Conservation (phyloP, 2,888 invertebrate genomes). For the Cloeon dipterum region DNA sequence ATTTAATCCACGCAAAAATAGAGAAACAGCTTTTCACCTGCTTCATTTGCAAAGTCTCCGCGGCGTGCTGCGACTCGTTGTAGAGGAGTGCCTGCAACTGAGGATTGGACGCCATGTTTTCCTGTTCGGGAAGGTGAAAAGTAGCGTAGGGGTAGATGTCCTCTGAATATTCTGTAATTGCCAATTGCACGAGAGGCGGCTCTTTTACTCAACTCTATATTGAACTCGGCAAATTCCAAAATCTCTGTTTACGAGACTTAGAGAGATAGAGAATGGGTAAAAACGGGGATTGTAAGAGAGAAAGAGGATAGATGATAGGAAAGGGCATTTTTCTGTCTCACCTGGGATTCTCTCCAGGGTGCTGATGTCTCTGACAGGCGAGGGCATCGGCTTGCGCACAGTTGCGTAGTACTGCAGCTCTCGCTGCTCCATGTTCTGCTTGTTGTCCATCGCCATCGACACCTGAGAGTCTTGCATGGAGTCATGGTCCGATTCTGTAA, state of each 20-base stretch:
- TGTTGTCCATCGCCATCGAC: slow-evolving; percentile 1
- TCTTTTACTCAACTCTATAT: no score
- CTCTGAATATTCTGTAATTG: slow-evolving; percentile 9
- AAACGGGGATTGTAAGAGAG: no score
- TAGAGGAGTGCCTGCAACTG: slow-evolving; percentile 19
- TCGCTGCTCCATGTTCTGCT: slow-evolving; percentile 2
- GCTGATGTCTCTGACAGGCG: slow-evolving; percentile 7
- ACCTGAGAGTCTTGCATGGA: slow-evolving; percentile 3
- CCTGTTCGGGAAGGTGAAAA: slow-evolving; percentile 12
- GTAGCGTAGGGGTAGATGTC: slow-evolving; percentile 10
- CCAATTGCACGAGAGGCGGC: no score
- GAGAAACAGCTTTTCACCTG: slow-evolving; percentile 2
- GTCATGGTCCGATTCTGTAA: slow-evolving; percentile 4
- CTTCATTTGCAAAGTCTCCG: slow-evolving; percentile 1
- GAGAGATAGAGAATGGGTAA: no score
- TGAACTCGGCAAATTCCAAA: no score
- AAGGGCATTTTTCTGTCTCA: no score
- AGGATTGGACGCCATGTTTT: slow-evolving; percentile 25
- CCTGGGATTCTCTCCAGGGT: slow-evolving; percentile 4
- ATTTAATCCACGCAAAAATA: no score
- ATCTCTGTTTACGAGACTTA: no score
- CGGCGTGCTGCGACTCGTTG: slow-evolving; percentile 3
- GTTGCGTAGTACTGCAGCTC: slow-evolving; percentile 5
- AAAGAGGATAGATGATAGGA: no score
- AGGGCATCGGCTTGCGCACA: slow-evolving; percentile 6